Conservation (phyloP, 2,888 invertebrate species). For the Hypomecis punctinalis region DNA sequence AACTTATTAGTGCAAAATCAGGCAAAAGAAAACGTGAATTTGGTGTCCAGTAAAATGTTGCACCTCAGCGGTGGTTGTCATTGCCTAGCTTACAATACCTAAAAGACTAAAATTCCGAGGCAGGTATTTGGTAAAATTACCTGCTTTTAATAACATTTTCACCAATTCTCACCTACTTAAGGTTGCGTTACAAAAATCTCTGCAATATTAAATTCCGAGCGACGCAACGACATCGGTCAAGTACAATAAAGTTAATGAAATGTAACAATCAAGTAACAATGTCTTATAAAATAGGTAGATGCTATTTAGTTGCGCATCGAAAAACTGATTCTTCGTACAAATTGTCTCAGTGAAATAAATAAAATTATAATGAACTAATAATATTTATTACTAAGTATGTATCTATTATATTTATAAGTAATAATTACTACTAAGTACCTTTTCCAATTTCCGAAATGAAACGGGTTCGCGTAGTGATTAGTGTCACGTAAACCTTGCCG, state of each 20-base stretch:
- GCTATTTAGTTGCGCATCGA: slow-evolving; percentile 2
- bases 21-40: too few species aligned
- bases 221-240: slow-evolving; percentile 6
- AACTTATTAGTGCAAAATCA: too few species aligned
- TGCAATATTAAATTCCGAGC: slow-evolving; percentile 22
- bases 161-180: slow-evolving; percentile 8
- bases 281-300: slow-evolving; percentile 14
- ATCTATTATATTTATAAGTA: too few species aligned
- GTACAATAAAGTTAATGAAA: slow-evolving; percentile 24
- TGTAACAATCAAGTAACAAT: slow-evolving; percentile 12
- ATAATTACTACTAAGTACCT: neutral
- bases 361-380: too few species aligned
- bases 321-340: neutral
- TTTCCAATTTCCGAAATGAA: too few species aligned
- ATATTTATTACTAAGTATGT: too few species aligned
- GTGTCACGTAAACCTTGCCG: too few species aligned
- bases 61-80: too few species aligned
- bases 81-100: too few species aligned
- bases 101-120: neutral
- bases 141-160: neutral
- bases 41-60: too few species aligned
- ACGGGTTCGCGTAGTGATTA: too few species aligned
- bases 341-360: neutral
- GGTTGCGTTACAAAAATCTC: slow-evolving; percentile 18
- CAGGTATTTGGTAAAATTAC: neutral